phyloP scores from a whole-genome alignment of 2,888 invertebrate species.

The Drosophila leonis region DNA sequence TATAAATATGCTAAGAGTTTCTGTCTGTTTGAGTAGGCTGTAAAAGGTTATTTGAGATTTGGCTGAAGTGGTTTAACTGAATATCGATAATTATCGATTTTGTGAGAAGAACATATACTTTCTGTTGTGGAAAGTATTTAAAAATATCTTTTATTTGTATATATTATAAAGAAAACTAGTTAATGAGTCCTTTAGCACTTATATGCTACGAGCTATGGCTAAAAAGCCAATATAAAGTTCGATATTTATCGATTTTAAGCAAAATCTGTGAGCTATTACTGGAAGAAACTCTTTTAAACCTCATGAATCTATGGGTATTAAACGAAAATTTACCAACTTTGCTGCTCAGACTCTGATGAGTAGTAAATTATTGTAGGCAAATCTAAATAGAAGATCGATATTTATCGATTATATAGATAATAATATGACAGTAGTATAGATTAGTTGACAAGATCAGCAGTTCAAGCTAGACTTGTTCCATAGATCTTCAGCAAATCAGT shows the following conservation, averaged over 20 bases:
- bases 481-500: neutral
- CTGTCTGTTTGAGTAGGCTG: neutral
- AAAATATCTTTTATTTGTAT: neutral
- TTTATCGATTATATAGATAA: neutral
- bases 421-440: too few relatives aligned
- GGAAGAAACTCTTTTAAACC: too few relatives aligned
- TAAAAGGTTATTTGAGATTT: neutral
- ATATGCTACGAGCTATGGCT: neutral
- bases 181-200: neutral
- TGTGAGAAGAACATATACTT: neutral
- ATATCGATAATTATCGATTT: slow-evolving; percentile 4
- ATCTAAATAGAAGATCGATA: neutral
- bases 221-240: neutral
- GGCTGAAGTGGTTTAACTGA: neutral
- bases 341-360: neutral
- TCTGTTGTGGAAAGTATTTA: neutral
- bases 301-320: too few relatives aligned
- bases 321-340: neutral
- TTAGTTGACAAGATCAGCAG: neutral
- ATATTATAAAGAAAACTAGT: too few relatives aligned
- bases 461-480: neutral
- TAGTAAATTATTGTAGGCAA: neutral
- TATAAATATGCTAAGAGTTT: too few relatives aligned
- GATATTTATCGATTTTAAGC: neutral
- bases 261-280: neutral